phyloP scores from a whole-genome alignment of 2,113 vertebrate genomes.

The human (Homo sapiens) region GRCh38 chr6:1220001-1220500 shows the following conservation, averaged over 20 bases:
- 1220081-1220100: background rate
- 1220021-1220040: no score
- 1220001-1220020: background rate
- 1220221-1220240: background rate
- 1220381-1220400: background rate
- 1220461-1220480: background rate
- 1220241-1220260: background rate
- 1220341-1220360: background rate
- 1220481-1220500: background rate
- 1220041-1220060: no score
- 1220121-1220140: background rate
- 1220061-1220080: no score
- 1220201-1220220: background rate
- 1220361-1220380: background rate
- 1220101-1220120: background rate
- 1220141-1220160: background rate
- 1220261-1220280: background rate
- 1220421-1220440: no score
- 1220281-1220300: background rate
- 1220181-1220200: background rate
- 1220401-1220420: background rate
- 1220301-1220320: background rate
- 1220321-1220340: background rate
- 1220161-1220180: background rate
- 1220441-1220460: no score